phyloP scores from a whole-genome alignment of 2,888 invertebrate species.

The Rhagophthalmus giganteus region DNA sequence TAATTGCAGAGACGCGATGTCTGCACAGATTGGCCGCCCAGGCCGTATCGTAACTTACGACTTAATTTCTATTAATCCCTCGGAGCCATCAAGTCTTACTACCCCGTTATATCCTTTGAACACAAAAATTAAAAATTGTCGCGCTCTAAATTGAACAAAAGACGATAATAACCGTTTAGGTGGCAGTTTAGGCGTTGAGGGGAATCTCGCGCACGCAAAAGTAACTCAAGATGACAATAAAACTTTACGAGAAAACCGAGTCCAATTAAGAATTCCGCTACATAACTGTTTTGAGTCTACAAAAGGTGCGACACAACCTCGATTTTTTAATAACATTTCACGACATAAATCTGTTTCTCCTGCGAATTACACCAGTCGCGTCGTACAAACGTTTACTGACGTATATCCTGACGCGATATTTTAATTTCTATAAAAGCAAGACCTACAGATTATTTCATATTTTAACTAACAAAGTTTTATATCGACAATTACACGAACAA shows the following conservation, averaged over 20 bases:
- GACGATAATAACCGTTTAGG: constrained; percentile 38
- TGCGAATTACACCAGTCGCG: too few relatives aligned
- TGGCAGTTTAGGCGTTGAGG: constrained; percentile 30
- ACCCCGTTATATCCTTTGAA: constrained; percentile 39
- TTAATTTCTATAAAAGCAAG: too few relatives aligned
- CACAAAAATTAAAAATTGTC: constrained; percentile 41
- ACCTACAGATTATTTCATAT: too few relatives aligned
- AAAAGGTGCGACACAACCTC: too few relatives aligned
- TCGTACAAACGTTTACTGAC: too few relatives aligned
- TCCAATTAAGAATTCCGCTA: not conserved
- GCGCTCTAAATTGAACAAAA: constrained; percentile 38
- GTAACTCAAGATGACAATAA: constrained; percentile 18
- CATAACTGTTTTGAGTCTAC: too few relatives aligned
- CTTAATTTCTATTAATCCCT: constrained; percentile 43
- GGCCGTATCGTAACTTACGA: constrained; percentile 39
- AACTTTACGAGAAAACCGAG: constrained; percentile 11
- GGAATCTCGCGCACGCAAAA: constrained; percentile 20
- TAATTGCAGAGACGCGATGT: constrained; percentile 40
- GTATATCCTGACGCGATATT: too few relatives aligned
- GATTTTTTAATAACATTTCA: too few relatives aligned
- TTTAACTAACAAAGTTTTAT: too few relatives aligned
- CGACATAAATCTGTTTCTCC: too few relatives aligned
- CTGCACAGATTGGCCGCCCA: constrained; percentile 26
- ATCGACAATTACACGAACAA: too few relatives aligned
- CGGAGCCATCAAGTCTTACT: constrained; percentile 38